These are phyloP conservation scores for Pseudochromis fuscus DNA, from an alignment of 2,797 vertebrate genomes.

Conservation along the genomic window DNA sequence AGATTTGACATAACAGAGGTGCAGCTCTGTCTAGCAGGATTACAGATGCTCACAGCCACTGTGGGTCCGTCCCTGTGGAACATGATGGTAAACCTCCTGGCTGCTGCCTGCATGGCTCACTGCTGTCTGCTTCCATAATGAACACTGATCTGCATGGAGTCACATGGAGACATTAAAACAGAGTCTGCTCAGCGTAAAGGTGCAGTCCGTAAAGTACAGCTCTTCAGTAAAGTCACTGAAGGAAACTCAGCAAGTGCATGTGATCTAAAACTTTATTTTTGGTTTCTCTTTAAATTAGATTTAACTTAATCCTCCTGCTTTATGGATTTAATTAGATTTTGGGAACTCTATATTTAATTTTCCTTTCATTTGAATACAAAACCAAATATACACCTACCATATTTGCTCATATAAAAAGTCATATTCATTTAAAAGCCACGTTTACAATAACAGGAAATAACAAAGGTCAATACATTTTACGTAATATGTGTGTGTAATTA, in stretches of 20 bases:
- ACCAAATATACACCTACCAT: too few species aligned
- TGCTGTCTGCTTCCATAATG: constrained; percentile 49
- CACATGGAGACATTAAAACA: not conserved
- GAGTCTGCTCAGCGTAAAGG: constrained; percentile 15
- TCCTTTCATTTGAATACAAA: too few species aligned
- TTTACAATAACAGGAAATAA: too few species aligned
- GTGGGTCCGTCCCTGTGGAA: constrained; percentile 77
- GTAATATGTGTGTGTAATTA: too few species aligned
- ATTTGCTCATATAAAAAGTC: too few species aligned
- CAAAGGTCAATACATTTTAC: too few species aligned
- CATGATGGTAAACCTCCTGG: constrained; percentile 69
- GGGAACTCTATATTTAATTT: too few species aligned
- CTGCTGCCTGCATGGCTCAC: constrained; percentile 53
- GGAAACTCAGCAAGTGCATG: not conserved
- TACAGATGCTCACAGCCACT: constrained; percentile 76
- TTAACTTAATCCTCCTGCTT: not conserved
- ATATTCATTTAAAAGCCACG: too few species aligned
- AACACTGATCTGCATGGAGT: constrained; percentile 25
- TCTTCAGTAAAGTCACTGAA: not conserved
- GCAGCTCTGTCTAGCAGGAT: constrained; percentile 78
- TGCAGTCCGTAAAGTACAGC: constrained; percentile 26
- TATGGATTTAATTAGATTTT: too few species aligned
- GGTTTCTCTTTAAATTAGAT: not conserved
- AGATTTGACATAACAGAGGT: constrained; percentile 80
- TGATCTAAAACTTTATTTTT: not conserved